Conservation (phyloP, 2,888 invertebrate genomes). For the Hesperia comma region DNA sequence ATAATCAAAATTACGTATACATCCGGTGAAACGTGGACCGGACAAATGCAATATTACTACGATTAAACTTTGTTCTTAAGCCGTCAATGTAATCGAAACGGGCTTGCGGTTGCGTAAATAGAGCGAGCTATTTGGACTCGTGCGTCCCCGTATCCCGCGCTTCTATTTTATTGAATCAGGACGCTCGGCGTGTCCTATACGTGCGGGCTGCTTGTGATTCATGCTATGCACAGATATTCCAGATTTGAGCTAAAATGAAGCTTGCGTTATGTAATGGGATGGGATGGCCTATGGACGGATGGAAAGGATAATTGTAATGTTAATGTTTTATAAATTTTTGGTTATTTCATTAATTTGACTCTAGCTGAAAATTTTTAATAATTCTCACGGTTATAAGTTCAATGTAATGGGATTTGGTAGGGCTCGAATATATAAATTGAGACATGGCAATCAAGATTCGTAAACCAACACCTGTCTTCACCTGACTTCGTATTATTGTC, state of each 20-base stretch:
- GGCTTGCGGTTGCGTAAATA: constrained; percentile 17
- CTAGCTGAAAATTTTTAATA: no score
- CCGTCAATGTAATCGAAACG: constrained; percentile 38
- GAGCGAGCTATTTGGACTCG: constrained; percentile 31
- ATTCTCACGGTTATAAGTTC: no score
- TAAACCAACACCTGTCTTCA: no score
- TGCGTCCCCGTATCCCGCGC: constrained; percentile 60
- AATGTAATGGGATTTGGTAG: no score
- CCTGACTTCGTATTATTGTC: no score
- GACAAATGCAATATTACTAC: neutral
- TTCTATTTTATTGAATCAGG: constrained; percentile 77
- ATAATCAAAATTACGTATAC: no score
- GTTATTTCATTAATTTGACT: no score
- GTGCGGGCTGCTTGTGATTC: constrained; percentile 68
- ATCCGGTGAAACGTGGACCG: no score
- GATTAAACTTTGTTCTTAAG: neutral
- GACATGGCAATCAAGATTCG: no score
- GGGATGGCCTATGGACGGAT: neutral
- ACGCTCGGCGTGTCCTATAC: constrained; percentile 62
- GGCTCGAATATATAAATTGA: no score
- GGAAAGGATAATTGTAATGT: neutral
- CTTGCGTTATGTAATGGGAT: constrained; percentile 29
- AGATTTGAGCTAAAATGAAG: constrained; percentile 66
- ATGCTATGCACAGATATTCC: constrained; percentile 78
- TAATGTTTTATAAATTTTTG: no score